Evolutionary conservation across 2,113 vertebrate genomes (phyloP).

Genomic region (Halichoerus grypus): DNA sequence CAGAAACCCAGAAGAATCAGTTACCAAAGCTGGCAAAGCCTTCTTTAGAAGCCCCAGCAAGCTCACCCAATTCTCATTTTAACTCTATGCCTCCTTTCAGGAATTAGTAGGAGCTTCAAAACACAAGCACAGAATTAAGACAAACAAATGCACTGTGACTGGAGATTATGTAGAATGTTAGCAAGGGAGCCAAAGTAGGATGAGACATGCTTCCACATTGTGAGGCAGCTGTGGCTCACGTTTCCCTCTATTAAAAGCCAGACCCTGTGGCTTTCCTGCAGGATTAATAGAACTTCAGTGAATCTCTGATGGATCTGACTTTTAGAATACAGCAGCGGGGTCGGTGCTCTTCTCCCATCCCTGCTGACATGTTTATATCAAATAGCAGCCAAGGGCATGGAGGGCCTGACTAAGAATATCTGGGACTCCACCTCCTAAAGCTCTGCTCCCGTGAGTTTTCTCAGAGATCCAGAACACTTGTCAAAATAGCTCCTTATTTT

Average conservation of each 20-base stretch:
- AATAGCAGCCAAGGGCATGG: neutral
- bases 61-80: neutral
- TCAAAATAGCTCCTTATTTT: neutral
- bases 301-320: constrained; percentile 65
- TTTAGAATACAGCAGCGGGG: constrained; percentile 51
- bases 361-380: constrained; percentile 52
- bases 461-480: neutral
- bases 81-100: neutral
- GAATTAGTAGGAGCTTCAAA: neutral
- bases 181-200: neutral
- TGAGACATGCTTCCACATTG: constrained; percentile 32
- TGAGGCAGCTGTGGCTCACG: constrained; percentile 49
- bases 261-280: constrained; percentile 70
- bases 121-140: constrained; percentile 19
- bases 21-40: neutral
- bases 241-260: constrained; percentile 70
- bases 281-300: constrained; percentile 71
- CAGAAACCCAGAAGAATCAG: neutral
- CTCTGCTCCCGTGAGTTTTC: neutral
- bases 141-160: constrained; percentile 25
- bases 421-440: neutral
- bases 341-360: constrained; percentile 12
- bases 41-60: neutral
- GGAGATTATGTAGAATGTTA: neutral
- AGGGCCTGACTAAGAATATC: constrained; percentile 3